Percentiles rank a stretch among this genome's conserved stretches.
These are phyloP conservation scores for Lamellibrachia luymesi DNA, from an alignment of 1,140 invertebrate genomes.

Conservation along the genomic window DNA sequence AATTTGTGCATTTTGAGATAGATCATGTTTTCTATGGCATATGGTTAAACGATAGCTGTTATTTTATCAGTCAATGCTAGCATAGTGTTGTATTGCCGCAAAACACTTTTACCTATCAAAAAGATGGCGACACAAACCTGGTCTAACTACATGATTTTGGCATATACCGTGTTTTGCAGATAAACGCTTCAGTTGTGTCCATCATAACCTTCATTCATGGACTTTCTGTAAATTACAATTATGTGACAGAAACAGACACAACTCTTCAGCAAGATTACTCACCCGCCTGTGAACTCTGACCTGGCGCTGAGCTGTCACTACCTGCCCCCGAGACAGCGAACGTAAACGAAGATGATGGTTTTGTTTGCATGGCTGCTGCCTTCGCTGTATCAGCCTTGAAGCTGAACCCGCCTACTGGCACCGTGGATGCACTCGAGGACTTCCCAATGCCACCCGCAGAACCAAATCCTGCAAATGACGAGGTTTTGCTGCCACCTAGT, in stretches of 20 bases:
- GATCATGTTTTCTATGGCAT: too few relatives aligned
- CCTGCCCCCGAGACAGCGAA: not conserved
- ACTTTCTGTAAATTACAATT: not conserved
- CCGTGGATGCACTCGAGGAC: not conserved
- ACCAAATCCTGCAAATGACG: constrained; percentile 28
- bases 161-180: too few relatives aligned
- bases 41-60: too few relatives aligned
- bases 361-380: not conserved
- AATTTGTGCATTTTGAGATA: too few relatives aligned
- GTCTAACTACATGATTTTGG: too few relatives aligned
- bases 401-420: not conserved
- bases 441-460: constrained; percentile 23
- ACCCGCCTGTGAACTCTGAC: constrained; percentile 27
- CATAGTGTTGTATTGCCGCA: too few relatives aligned
- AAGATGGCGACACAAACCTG: too few relatives aligned
- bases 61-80: too few relatives aligned
- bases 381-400: not conserved
- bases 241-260: not conserved
- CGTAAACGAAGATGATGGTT: not conserved
- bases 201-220: not conserved
- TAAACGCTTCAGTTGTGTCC: not conserved
- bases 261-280: not conserved
- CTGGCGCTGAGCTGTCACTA: constrained; percentile 22
- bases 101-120: too few relatives aligned
- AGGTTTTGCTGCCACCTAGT: not conserved